phyloP scores from a whole-genome alignment of 2,797 vertebrate genomes.

The Notamacropus eugenii region DNA sequence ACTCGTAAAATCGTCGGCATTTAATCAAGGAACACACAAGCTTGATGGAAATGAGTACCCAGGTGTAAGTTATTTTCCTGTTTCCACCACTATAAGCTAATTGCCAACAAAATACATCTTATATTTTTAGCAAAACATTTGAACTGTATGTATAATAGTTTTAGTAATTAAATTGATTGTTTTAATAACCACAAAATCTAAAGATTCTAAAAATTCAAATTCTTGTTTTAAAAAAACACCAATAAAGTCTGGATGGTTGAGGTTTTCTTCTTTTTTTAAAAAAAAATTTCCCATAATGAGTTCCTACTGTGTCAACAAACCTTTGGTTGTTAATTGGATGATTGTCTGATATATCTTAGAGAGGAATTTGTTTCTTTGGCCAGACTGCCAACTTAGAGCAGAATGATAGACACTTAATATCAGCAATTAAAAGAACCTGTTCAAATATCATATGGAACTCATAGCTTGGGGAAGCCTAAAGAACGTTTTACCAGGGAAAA shows the following conservation, averaged over 20 bases:
- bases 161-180: slow-evolving; percentile 72
- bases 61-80: slow-evolving; percentile 53
- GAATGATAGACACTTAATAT: slow-evolving; percentile 92
- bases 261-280: slow-evolving; percentile 77
- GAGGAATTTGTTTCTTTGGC: slow-evolving; percentile 87
- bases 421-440: slow-evolving; percentile 92
- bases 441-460: slow-evolving; percentile 91
- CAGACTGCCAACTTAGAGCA: slow-evolving; percentile 78
- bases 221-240: slow-evolving; percentile 61
- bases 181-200: slow-evolving; percentile 73
- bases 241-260: slow-evolving; percentile 50
- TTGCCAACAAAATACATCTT: slow-evolving; percentile 74
- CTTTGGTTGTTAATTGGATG: slow-evolving; percentile 91
- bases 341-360: slow-evolving; percentile 86
- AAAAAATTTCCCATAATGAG: slow-evolving; percentile 89
- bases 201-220: slow-evolving; percentile 63
- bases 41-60: slow-evolving; percentile 60
- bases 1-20: slow-evolving; percentile 76
- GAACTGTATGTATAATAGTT: slow-evolving; percentile 61
- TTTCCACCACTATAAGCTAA: slow-evolving; percentile 70
- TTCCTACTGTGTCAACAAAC: slow-evolving; percentile 88
- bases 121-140: slow-evolving; percentile 70
- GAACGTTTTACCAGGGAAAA: slow-evolving; percentile 79
- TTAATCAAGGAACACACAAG: slow-evolving; percentile 81
- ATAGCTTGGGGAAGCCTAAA: slow-evolving; percentile 86